These are phyloP conservation scores for Cosmopolites sordidus DNA, from an alignment of 2,888 invertebrate species.

Conservation along the genomic window DNA sequence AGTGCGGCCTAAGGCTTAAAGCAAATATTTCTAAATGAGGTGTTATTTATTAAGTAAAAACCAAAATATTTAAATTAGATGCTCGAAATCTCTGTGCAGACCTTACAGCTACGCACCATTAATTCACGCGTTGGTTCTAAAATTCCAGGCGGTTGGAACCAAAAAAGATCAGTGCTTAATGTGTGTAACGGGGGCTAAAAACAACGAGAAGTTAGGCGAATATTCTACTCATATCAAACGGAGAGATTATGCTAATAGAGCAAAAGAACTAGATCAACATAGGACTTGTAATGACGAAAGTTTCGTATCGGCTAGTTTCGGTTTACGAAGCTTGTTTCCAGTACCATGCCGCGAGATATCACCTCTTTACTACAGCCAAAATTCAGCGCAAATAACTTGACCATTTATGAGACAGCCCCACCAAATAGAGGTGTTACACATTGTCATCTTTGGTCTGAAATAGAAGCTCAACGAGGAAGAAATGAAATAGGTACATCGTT, in stretches of 20 bases:
- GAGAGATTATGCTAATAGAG: conserved; percentile 13
- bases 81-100: too few species aligned
- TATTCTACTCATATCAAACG: conserved; percentile 5
- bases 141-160: too few species aligned
- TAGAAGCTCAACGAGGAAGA: too few species aligned
- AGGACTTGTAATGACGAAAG: conserved; percentile 8
- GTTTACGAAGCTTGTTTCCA: conserved; percentile 35
- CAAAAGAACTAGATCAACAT: conserved; percentile 13
- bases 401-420: conserved; percentile 32
- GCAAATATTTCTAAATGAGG: too few species aligned
- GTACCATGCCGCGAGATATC: conserved; percentile 34
- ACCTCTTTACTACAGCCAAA: conserved; percentile 33
- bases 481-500: too few species aligned
- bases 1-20: too few species aligned
- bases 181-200: conserved; percentile 5
- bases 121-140: too few species aligned
- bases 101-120: too few species aligned
- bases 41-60: too few species aligned
- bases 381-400: conserved; percentile 12
- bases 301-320: conserved; percentile 31
- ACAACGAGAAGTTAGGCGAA: conserved; percentile 4
- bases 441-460: too few species aligned
- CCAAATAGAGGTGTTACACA: conserved; percentile 35
- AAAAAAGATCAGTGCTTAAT: conserved; percentile 2
- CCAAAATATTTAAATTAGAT: too few species aligned